A percentile compares a stretch with the other conserved stretches of the same genome.
Evolutionary conservation across 2,888 invertebrate species (phyloP).

Genomic region (Aphelenchoides bicaudatus): DNA sequence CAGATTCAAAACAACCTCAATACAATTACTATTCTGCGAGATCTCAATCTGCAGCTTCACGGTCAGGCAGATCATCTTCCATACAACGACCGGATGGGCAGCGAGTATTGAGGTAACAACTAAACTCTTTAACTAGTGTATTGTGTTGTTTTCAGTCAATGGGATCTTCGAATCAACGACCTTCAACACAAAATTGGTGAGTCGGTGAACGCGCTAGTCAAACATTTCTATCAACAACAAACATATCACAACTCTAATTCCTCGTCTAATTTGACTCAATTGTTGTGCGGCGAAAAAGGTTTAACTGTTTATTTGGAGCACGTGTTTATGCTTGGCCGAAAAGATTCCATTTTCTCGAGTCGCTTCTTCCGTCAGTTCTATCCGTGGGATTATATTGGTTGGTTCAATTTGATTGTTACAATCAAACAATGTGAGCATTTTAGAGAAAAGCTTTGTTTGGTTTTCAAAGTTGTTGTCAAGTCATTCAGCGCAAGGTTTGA

Average conservation of each 20-base stretch:
- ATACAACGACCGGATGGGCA: conserved; percentile 1
- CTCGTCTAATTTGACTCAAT: conserved; percentile 70
- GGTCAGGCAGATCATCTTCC: conserved; percentile 8
- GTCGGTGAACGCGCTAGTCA: conserved; percentile 91
- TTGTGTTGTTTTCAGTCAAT: conserved; percentile 27
- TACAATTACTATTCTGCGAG: conserved; percentile 21
- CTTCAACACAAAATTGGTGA: conserved; percentile 75
- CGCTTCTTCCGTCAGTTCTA: conserved; percentile 90
- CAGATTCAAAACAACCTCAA: conserved; percentile 7
- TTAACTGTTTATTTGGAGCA: conserved; percentile 87
- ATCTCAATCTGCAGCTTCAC: background rate
- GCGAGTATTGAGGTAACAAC: too few species aligned
- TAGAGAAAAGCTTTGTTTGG: conserved; percentile 50
- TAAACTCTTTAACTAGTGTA: too few species aligned
- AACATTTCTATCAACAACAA: conserved; percentile 72
- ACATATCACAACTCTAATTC: conserved; percentile 25
- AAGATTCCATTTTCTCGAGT: conserved; percentile 77
- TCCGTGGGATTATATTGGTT: conserved; percentile 96
- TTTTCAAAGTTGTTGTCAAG: conserved; percentile 53
- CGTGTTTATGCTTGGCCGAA: conserved; percentile 90
- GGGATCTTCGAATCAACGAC: conserved; percentile 43
- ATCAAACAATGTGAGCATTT: conserved; percentile 24
- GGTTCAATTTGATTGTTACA: conserved; percentile 58
- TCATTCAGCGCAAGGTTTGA: conserved; percentile 49
- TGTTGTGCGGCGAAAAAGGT: conserved; percentile 91